Evolutionary conservation across 2,113 vertebrate genomes (phyloP).

Genomic region (Chlorocebus sabaeus): DNA sequence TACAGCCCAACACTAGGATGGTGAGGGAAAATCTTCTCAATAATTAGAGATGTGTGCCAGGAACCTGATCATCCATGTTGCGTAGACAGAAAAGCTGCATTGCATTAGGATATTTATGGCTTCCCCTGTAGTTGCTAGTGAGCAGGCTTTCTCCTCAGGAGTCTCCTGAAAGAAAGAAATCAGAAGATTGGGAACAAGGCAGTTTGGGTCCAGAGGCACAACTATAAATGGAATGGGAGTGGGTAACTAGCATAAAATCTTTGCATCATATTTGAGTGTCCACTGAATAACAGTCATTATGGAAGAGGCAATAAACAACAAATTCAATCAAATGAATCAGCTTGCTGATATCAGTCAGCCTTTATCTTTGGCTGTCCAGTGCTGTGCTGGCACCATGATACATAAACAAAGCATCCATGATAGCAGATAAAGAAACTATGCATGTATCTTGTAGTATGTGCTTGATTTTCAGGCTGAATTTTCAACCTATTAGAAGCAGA

Average conservation of each 20-base stretch:
- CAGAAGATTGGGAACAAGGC: not conserved
- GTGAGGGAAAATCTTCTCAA: not conserved
- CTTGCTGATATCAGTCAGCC: not conserved
- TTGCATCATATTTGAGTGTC: not conserved
- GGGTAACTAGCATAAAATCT: not conserved
- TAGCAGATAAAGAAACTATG: not conserved
- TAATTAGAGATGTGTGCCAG: not conserved
- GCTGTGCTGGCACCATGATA: not conserved
- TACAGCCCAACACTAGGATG: too few species aligned
- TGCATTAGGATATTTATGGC: not conserved
- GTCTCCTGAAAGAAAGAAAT: not conserved
- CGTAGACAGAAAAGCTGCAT: not conserved
- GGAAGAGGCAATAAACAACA: not conserved
- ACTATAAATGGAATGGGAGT: not conserved
- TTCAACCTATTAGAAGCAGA: not conserved
- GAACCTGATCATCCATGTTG: not conserved
- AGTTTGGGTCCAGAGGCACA: not conserved
- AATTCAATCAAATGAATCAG: not conserved
- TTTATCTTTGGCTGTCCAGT: too few species aligned
- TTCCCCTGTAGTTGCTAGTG: not conserved
- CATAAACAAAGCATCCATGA: fast-evolving
- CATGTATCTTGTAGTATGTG: not conserved
- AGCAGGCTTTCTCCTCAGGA: not conserved
- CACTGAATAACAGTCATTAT: not conserved
- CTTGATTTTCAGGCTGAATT: not conserved